Evolutionary conservation across 2,888 invertebrate species (phyloP).

Genomic region (Azorinus chamasolen): DNA sequence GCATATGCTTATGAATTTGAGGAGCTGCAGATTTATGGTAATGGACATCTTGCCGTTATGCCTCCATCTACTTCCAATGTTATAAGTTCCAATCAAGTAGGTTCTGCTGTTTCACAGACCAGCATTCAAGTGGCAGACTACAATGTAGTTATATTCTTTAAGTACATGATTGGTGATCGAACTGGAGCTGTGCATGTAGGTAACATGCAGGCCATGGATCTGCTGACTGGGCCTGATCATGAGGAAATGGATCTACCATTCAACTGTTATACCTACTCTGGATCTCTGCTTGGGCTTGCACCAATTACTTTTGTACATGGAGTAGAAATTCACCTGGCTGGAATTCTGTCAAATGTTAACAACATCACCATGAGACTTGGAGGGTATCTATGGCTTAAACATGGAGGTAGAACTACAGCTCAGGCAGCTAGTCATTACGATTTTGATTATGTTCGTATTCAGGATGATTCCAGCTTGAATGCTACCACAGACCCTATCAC

Average conservation of each 20-base stretch:
- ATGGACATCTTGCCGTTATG: slow-evolving; percentile 75
- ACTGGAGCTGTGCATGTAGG: slow-evolving; percentile 77
- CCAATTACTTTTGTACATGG: slow-evolving; percentile 76
- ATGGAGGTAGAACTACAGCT: slow-evolving; percentile 72
- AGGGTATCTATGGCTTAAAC: slow-evolving; percentile 77
- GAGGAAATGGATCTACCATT: slow-evolving; percentile 79
- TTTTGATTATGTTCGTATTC: slow-evolving; percentile 72
- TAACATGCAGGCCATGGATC: slow-evolving; percentile 70
- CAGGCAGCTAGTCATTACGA: slow-evolving; percentile 65
- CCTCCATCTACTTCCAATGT: slow-evolving; percentile 60
- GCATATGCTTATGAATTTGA: slow-evolving; percentile 70
- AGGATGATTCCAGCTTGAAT: slow-evolving; percentile 73
- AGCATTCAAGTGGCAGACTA: slow-evolving; percentile 35
- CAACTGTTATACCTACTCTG: slow-evolving; percentile 73
- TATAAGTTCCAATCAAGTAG: slow-evolving; percentile 43
- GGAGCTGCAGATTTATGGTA: slow-evolving; percentile 79
- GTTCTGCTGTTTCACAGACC: slow-evolving; percentile 36
- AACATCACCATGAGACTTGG: slow-evolving; percentile 77
- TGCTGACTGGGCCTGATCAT: slow-evolving; percentile 64
- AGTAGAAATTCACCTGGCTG: slow-evolving; percentile 76
- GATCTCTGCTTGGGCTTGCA: slow-evolving; percentile 75
- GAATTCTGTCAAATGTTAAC: slow-evolving; percentile 71
- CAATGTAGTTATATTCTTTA: slow-evolving; percentile 75
- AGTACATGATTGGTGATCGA: slow-evolving; percentile 80
- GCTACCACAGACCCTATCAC: slow-evolving; percentile 74